Conservation (phyloP, 2,797 vertebrate species). For the Esox lucius region DNA sequence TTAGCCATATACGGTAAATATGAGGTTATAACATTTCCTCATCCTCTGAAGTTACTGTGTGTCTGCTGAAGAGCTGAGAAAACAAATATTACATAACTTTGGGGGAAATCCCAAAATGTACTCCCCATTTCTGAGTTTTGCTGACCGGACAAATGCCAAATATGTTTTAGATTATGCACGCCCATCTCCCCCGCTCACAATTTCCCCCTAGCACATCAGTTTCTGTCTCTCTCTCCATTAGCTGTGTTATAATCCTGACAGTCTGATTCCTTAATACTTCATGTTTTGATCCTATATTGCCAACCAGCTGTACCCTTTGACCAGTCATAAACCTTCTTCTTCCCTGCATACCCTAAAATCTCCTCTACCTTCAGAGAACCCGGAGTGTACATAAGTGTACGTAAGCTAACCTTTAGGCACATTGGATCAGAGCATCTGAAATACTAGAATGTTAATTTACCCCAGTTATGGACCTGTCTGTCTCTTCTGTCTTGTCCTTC, state of each 20-base stretch:
- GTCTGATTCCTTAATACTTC: too few species aligned
- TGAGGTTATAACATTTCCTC: not conserved
- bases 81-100: slow-evolving; percentile 46
- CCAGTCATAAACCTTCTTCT: not conserved
- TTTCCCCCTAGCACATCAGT: not conserved
- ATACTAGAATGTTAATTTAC: too few species aligned
- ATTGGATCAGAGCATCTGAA: too few species aligned
- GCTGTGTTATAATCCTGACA: too few species aligned
- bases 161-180: not conserved
- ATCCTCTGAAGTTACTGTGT: slow-evolving; percentile 18
- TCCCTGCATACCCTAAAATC: not conserved
- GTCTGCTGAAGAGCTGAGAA: slow-evolving; percentile 24
- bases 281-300: not conserved
- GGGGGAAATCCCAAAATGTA: slow-evolving; percentile 22
- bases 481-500: not conserved
- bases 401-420: too few species aligned
- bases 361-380: not conserved
- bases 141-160: slow-evolving; percentile 10
- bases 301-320: not conserved
- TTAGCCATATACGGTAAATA: slow-evolving; percentile 42
- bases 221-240: not conserved
- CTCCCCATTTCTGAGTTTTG: slow-evolving; percentile 5
- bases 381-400: too few species aligned
- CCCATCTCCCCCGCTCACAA: not conserved
- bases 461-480: too few species aligned